phyloP scores from a whole-genome alignment of 2,888 invertebrate species.

The Aleiodes testaceus region DNA sequence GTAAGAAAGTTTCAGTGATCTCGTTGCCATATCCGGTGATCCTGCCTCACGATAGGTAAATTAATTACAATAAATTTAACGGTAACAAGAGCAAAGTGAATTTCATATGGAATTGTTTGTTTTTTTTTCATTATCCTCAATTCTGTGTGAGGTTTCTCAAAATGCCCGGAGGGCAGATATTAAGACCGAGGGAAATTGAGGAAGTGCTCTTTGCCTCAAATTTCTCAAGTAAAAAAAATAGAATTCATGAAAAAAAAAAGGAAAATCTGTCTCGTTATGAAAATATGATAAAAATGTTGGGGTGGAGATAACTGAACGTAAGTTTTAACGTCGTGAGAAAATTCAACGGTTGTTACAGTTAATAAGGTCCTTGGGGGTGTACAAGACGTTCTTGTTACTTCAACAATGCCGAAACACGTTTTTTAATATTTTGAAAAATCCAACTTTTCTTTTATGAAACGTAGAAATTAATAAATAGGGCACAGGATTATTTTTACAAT shows the following conservation, averaged over 20 bases:
- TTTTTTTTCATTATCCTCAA: conserved; percentile 23
- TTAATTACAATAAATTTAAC: conserved; percentile 73
- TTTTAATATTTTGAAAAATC: conserved; percentile 7
- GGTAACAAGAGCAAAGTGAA: conserved; percentile 68
- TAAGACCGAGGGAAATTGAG: conserved; percentile 5
- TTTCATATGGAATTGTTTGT: conserved; percentile 44
- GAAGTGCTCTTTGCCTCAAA: conserved; percentile 3
- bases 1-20: conserved; percentile 46
- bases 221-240: not conserved
- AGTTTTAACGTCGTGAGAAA: conserved; percentile 28
- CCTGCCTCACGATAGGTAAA: conserved; percentile 66
- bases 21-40: conserved; percentile 47
- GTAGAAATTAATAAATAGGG: no score
- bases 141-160: no score
- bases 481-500: no score
- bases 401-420: conserved; percentile 6
- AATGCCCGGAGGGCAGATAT: conserved; percentile 17
- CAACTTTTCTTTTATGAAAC: no score
- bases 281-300: conserved; percentile 22
- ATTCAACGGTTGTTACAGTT: conserved; percentile 23
- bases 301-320: conserved; percentile 9
- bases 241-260: not conserved
- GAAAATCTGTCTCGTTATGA: conserved; percentile 31
- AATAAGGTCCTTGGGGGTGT: conserved; percentile 32
- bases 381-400: conserved; percentile 25